Evolutionary conservation across 2,113 vertebrate species (phyloP).

Genomic region (Origma solitaria): DNA sequence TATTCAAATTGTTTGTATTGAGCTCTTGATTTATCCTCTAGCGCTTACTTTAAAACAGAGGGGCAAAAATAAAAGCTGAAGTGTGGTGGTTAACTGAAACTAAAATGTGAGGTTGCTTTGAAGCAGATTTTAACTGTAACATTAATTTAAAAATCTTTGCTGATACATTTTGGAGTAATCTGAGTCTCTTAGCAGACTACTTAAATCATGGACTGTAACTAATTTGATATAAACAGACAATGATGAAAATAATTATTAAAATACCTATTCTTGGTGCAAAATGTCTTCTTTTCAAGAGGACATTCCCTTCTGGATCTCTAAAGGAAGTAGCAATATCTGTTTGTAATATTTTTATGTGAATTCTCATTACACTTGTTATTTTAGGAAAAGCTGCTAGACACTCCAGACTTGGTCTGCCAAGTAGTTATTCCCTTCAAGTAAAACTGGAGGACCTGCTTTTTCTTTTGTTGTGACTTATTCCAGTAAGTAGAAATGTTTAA

Average conservation of each 20-base stretch:
- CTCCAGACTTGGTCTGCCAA: background rate
- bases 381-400: background rate
- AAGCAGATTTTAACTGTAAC: background rate
- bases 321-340: background rate
- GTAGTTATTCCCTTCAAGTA: background rate
- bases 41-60: background rate
- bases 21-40: background rate
- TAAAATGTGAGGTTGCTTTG: background rate
- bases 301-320: background rate
- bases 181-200: background rate
- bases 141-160: background rate
- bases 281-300: background rate
- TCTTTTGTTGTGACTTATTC: background rate
- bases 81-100: background rate
- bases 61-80: background rate
- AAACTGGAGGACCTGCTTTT: background rate
- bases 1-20: background rate
- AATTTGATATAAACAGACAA: background rate
- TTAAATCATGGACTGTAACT: background rate
- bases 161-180: background rate
- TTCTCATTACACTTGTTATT: background rate
- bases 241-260: background rate
- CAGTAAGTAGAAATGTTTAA: background rate
- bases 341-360: background rate
- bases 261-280: background rate